These are phyloP conservation scores for Oxyscelio sp. DNA, from an alignment of 2,888 invertebrate genomes.

Conservation along the genomic window DNA sequence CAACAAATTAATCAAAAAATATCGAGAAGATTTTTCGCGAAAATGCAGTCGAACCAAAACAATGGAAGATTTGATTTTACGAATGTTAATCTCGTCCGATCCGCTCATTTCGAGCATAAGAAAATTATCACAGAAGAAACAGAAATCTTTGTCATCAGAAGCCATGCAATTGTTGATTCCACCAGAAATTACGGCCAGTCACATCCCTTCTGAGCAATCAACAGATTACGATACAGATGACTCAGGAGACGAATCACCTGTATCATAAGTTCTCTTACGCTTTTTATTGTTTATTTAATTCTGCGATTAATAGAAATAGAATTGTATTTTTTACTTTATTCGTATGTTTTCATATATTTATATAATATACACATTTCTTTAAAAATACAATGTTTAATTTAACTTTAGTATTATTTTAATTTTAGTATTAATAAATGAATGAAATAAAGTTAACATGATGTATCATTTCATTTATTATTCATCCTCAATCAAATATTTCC, in stretches of 20 bases:
- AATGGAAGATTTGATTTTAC: conserved; percentile 2
- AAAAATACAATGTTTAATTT: no score
- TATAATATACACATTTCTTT: no score
- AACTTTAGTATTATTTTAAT: conserved; percentile 3
- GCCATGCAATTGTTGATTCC: conserved; percentile 1
- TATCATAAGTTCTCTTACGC: conserved; percentile 4
- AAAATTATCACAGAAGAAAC: background rate
- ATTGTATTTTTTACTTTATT: background rate
- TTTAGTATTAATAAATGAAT: conserved; percentile 4
- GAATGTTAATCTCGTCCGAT: conserved; percentile 2
- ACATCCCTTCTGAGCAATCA: conserved; percentile 5
- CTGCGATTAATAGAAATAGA: conserved; percentile 4
- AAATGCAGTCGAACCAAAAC: background rate
- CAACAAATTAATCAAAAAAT: no score
- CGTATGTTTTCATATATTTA: background rate
- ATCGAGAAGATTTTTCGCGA: conserved; percentile 4
- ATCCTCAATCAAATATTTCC: conserved; percentile 5
- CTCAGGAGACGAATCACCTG: conserved; percentile 3
- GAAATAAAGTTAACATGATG: background rate
- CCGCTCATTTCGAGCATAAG: conserved; percentile 4
- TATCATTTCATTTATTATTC: conserved; percentile 4
- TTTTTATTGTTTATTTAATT: background rate
- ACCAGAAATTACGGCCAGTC: background rate
- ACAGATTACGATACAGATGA: conserved; percentile 10
- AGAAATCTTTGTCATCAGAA: background rate